Evolutionary conservation across 2,888 invertebrate species (phyloP), one percentile per base, ranked within the genome.

Genomic region (Dione vanillae): DNA sequence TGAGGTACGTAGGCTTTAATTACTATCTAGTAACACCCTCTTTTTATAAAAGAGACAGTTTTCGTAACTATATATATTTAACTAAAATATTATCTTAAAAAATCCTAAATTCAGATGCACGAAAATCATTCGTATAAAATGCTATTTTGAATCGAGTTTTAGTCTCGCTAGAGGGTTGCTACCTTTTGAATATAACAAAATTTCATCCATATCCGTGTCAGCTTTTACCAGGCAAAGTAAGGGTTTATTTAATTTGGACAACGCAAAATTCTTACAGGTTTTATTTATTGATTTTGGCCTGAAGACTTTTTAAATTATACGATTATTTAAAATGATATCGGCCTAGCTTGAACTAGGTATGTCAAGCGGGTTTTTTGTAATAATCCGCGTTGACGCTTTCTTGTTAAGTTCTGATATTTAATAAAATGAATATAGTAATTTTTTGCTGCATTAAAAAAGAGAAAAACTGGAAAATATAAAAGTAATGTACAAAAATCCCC

Each of bases 231-330:
- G 49, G 41, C 37, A 37, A 49, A 64, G 47, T 64, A 49, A 64
- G 64, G 64, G 64, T 37, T 64, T 19, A 64, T 64, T 49, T 64
- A 12, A 64, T 62, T 62, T 62, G 37, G 10, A 54, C 54, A 54
- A 8, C 35, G 37, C 54, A 37, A 10, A 54, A 54, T n/a, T 52
- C 27, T 52, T 52, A 52, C 52, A 35, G n/a, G 37, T 54, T 54
- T 16, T 54, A n/a, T 54, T 35, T 35, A 54, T 54, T 16, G 54
- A 54, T 54, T 54, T 54, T 37, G 10, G 35, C 9, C n/a, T 9
- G 11, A n/a, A n/a, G 10, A 0, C 14, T 8, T 27, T 2, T 9
- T 27, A 14, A 52, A 52, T 52, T 35, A 54, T 14, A 52, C 8
- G 52, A 27, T 27, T 14, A 27, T 1, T 16, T 9, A 47, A 47